Evolutionary conservation across 1,140 invertebrate species (phyloP).

Genomic region (Trialeurodes vaporariorum): DNA sequence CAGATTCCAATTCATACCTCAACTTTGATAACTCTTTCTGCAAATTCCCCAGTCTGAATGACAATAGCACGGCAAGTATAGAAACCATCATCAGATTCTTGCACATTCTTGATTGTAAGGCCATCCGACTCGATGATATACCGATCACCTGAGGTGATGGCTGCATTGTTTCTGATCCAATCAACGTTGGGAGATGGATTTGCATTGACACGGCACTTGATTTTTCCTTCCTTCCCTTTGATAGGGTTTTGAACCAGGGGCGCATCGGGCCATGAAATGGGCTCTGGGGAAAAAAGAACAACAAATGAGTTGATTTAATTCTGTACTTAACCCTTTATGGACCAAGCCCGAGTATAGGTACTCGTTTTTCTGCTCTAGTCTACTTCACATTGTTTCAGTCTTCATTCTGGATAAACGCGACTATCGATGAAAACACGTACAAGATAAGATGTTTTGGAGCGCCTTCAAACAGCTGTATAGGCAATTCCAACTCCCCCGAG

Average conservation of each 20-base stretch:
- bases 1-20: too few species aligned
- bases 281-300: conserved; percentile 45
- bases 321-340: too few species aligned
- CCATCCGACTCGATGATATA: conserved; percentile 65
- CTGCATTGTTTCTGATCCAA: conserved; percentile 66
- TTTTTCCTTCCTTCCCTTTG: conserved; percentile 57
- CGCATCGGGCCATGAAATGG: conserved; percentile 72
- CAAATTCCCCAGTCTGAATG: conserved; percentile 58
- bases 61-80: conserved; percentile 78
- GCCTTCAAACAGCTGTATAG: too few species aligned
- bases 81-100: conserved; percentile 66
- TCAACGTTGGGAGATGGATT: conserved; percentile 70
- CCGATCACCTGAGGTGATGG: conserved; percentile 43
- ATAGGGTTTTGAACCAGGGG: conserved; percentile 72
- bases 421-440: too few species aligned
- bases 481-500: too few species aligned
- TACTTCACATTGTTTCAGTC: too few species aligned
- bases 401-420: too few species aligned
- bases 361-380: too few species aligned
- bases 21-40: conserved; percentile 58
- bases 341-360: too few species aligned
- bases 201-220: conserved; percentile 72
- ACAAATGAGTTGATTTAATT: conserved; percentile 3
- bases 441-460: too few species aligned
- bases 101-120: conserved; percentile 61